A percentile compares a stretch with the other conserved stretches of the same genome.
These are phyloP conservation scores for Drosophila miranda DNA, from an alignment of 1,140 invertebrate species.

Conservation along the genomic window DNA sequence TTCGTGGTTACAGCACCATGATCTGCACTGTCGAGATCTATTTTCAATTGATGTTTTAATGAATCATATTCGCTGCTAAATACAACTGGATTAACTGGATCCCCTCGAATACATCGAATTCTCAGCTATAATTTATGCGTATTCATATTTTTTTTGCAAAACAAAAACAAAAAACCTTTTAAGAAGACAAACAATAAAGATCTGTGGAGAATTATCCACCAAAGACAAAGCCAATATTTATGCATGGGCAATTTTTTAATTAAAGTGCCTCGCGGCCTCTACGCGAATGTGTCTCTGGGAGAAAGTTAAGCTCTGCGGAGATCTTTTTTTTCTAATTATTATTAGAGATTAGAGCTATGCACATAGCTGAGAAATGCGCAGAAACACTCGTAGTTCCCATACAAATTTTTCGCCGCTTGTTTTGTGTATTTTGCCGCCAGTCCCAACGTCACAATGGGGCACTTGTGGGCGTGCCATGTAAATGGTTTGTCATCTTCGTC, in stretches of 20 bases:
- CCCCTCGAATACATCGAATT: conserved; percentile 5
- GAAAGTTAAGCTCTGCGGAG: conserved; percentile 50
- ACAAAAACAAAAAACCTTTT: conserved; percentile 25
- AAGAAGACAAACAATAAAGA: conserved; percentile 28
- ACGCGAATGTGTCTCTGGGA: conserved; percentile 24
- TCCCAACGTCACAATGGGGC: conserved; percentile 49
- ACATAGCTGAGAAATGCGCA: conserved; percentile 25
- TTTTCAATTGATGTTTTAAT: too few species aligned
- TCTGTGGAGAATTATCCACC: conserved; percentile 35
- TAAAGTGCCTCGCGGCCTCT: conserved; percentile 32
- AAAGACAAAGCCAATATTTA: conserved; percentile 62
- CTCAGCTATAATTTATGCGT: conserved; percentile 40
- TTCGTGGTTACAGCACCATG: too few species aligned
- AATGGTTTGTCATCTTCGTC: conserved; percentile 46
- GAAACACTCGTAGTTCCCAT: conserved; percentile 41
- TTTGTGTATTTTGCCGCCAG: conserved; percentile 46
- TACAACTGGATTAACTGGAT: too few species aligned
- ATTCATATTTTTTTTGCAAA: conserved; percentile 10
- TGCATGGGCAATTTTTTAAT: conserved; percentile 60
- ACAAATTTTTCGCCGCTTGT: conserved; percentile 51
- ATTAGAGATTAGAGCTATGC: conserved; percentile 9
- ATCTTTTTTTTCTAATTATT: conserved; percentile 57
- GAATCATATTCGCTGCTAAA: too few species aligned
- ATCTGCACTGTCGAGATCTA: too few species aligned
- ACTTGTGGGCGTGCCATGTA: conserved; percentile 48